Percentiles rank a stretch among this genome's conserved stretches.
Evolutionary conservation across 1,140 invertebrate species (phyloP).

Genomic region (Belonocnema kinseyi): DNA sequence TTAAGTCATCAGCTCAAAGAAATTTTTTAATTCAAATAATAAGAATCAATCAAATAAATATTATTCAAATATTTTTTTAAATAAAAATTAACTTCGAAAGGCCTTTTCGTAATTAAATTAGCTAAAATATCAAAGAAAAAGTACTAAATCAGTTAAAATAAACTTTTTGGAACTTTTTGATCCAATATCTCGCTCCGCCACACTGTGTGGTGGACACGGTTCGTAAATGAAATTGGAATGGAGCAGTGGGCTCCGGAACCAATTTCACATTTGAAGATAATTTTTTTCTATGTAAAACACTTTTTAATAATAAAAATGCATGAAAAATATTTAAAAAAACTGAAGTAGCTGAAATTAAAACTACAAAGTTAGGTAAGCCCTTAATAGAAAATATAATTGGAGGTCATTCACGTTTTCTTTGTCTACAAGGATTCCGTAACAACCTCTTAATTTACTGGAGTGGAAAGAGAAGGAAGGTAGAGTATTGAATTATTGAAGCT

Average conservation of each 20-base stretch:
- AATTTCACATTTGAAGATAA: neutral
- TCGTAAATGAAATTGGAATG: conserved; percentile 37
- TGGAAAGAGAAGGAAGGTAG: neutral
- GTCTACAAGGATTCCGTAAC: neutral
- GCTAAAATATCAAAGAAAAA: too few species aligned
- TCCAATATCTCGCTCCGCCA: too few species aligned
- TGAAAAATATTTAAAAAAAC: neutral
- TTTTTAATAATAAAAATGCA: neutral
- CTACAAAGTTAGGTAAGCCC: too few species aligned
- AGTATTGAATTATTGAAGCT: conserved; percentile 8
- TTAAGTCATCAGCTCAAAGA: too few species aligned
- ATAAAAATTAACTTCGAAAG: too few species aligned
- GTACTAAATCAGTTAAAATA: too few species aligned
- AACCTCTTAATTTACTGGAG: neutral
- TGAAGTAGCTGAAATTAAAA: neutral
- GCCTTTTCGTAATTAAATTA: too few species aligned
- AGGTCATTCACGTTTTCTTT: conserved; percentile 5
- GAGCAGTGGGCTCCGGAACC: neutral
- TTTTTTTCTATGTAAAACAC: neutral
- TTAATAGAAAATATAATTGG: neutral
- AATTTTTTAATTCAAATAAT: too few species aligned
- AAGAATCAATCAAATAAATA: too few species aligned
- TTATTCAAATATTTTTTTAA: too few species aligned
- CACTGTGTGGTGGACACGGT: conserved; percentile 24
- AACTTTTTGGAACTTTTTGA: too few species aligned